A percentile compares a stretch with the other conserved stretches of the same genome.
These are phyloP conservation scores for Malachius bipustulatus DNA, from an alignment of 2,888 invertebrate genomes.

Conservation along the genomic window DNA sequence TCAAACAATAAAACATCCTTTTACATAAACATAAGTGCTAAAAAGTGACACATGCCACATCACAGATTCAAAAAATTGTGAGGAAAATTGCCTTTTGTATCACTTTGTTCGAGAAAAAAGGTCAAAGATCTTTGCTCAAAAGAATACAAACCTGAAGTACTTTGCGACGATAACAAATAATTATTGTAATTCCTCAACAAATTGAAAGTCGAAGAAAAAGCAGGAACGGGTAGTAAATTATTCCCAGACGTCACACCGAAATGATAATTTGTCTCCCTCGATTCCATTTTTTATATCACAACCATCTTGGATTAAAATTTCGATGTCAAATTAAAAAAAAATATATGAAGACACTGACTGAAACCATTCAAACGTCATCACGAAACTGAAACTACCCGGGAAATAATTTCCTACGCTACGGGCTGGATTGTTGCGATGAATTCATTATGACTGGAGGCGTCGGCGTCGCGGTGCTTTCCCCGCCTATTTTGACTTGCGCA, in stretches of 20 bases:
- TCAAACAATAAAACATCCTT: no score
- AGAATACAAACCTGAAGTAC: not conserved
- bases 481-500: slow-evolving; percentile 2
- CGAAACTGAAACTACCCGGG: not conserved
- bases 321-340: no score
- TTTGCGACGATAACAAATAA: not conserved
- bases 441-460: not conserved
- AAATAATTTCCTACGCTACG: no score
- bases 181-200: slow-evolving; percentile 2
- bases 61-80: no score
- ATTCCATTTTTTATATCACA: no score
- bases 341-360: no score
- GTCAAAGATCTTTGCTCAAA: no score
- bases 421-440: slow-evolving; percentile 1
- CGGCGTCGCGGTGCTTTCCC: not conserved
- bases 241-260: not conserved
- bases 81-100: no score
- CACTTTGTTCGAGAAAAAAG: no score
- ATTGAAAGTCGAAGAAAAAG: slow-evolving; percentile 1
- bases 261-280: not conserved
- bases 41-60: no score
- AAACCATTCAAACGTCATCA: not conserved
- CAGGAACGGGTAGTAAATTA: not conserved
- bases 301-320: no score
- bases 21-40: no score